Conservation (phyloP, 2,113 vertebrate species). For the Callospermophilus lateralis region DNA sequence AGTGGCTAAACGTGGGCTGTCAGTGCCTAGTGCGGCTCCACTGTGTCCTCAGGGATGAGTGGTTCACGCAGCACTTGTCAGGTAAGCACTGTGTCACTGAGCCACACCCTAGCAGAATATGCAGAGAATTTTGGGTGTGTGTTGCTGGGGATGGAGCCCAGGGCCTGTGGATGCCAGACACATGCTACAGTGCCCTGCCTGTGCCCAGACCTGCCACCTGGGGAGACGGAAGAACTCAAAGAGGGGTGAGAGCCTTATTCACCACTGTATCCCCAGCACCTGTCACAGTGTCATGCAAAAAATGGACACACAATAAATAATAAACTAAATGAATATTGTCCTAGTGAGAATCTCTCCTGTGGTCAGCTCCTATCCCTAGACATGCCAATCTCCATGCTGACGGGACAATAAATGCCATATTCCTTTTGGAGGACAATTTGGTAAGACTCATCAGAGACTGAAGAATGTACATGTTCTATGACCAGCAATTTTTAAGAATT, state of each 20-base stretch:
- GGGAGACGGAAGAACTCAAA: not conserved
- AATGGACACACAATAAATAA: not conserved
- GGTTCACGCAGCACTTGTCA: not conserved
- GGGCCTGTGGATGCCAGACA: no score
- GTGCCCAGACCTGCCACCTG: not conserved
- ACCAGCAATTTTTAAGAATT: not conserved
- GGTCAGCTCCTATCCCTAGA: not conserved
- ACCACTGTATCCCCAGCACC: not conserved
- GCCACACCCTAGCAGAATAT: no score
- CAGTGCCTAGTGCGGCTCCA: accelerated
- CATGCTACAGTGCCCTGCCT: not conserved
- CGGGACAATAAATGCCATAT: no score
- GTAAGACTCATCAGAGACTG: not conserved
- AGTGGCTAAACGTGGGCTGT: not conserved
- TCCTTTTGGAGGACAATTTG: not conserved
- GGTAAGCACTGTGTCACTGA: no score
- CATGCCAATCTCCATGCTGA: not conserved
- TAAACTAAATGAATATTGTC: not conserved
- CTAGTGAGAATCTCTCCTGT: not conserved
- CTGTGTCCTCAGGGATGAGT: not conserved
- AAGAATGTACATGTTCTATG: no score
- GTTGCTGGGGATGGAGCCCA: no score
- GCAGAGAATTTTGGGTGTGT: no score
- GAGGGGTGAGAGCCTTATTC: no score
- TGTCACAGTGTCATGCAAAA: not conserved